Percentiles rank a stretch among this genome's conserved stretches.
phyloP scores from a whole-genome alignment of 2,113 vertebrate species.

The Astatoreochromis straeleni region DNA sequence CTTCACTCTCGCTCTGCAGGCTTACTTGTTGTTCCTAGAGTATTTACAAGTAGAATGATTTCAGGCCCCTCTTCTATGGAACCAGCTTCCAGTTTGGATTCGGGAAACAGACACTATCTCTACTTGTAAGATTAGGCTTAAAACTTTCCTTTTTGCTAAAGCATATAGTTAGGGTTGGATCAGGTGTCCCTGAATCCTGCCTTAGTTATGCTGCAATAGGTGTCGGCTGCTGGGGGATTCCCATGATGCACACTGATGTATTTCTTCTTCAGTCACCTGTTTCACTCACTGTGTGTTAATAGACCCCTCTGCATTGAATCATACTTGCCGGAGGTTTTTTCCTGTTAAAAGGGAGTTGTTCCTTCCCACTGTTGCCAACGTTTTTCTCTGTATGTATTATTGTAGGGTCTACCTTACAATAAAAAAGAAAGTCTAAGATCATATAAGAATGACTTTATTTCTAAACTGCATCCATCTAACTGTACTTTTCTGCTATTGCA shows the following conservation, averaged over 20 bases:
- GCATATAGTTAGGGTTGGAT: accelerated
- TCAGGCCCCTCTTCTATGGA: not conserved
- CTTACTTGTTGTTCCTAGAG: not conserved
- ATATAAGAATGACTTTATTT: not conserved
- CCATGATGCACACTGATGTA: not conserved
- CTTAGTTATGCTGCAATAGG: not conserved
- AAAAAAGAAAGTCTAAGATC: not conserved
- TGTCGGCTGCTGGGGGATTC: too few relatives aligned
- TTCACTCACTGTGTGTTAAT: not conserved
- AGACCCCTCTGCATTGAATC: not conserved
- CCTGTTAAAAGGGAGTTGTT: not conserved
- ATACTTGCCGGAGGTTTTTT: not conserved
- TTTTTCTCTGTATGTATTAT: not conserved
- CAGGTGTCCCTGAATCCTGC: accelerated
- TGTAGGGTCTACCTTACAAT: not conserved
- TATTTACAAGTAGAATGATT: not conserved
- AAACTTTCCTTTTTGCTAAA: not conserved
- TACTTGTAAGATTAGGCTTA: not conserved
- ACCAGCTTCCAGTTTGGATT: not conserved
- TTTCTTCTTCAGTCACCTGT: not conserved
- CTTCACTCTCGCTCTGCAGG: not conserved
- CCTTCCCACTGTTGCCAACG: not conserved
- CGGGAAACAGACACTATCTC: not conserved
- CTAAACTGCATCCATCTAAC: not conserved
- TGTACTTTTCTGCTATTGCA: not conserved